Conservation (phyloP, 2,113 vertebrate species). For the Gobiocypris rarus region DNA sequence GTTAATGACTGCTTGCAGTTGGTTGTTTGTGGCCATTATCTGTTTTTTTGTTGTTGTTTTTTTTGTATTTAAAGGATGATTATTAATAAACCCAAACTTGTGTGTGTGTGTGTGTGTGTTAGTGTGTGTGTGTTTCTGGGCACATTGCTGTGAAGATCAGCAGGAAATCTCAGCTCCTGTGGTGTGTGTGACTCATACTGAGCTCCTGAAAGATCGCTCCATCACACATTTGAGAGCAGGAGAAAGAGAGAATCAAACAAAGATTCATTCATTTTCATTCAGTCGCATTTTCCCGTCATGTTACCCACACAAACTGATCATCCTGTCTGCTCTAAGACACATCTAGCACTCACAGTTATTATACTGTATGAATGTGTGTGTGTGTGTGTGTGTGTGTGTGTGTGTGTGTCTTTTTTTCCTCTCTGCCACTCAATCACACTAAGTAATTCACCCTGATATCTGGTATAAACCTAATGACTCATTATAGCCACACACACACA, state of each 20-base stretch:
- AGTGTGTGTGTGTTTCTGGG: constrained; percentile 13
- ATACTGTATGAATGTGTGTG: background rate
- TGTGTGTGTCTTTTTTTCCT: background rate
- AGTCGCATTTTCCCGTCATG: background rate
- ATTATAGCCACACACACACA: too few species aligned
- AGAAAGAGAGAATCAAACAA: constrained; percentile 15
- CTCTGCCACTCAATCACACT: background rate
- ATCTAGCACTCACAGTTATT: background rate
- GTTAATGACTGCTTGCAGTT: background rate
- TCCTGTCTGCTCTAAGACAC: background rate
- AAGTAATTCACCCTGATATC: background rate
- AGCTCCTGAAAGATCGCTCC: constrained; percentile 26
- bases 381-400: background rate
- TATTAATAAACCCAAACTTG: background rate
- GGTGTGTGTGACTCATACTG: constrained; percentile 7
- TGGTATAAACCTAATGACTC: too few species aligned
- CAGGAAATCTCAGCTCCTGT: constrained; percentile 23
- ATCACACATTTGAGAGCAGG: constrained; percentile 8
- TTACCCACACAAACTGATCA: background rate
- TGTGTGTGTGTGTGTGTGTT: constrained; percentile 23
- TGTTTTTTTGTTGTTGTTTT: background rate
- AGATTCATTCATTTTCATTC: constrained; percentile 23
- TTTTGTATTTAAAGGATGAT: background rate
- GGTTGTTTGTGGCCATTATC: background rate
- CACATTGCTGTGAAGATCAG: background rate